Evolutionary conservation across 1,140 invertebrate genomes (phyloP), one percentile per base, ranked within the genome.

Genomic region (Zaprionus lachaisei): DNA sequence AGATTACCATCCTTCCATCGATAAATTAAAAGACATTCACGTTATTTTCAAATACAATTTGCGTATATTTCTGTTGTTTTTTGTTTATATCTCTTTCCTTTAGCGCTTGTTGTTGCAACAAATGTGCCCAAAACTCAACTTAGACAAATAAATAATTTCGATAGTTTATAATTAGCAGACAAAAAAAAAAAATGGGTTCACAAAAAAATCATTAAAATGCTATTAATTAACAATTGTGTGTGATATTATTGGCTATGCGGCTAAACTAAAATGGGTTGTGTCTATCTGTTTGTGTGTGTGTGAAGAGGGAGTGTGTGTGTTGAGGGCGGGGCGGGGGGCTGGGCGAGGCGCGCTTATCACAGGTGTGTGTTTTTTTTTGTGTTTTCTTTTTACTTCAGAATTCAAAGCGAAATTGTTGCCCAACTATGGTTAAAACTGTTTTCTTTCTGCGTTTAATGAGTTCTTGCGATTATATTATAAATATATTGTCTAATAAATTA

Each of bases 71-170:
- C 9, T 67, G 41, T 37, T 71, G 49, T 56, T 64, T 75, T 68
- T 49, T 49, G 38, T 76, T 61, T 41, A 60, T 26, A 56, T 72
- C 37, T 71, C 22, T n/a, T 58, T 79, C 37, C 41, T 60, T 34
- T 54, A 17, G 38, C 64, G 60, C 17, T 58, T 60, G 31, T 77
- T 74, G 60, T 58, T 66, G 47, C 71, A 61, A 65, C 38, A 55
- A 67, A 73, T 70, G 55, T 69, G 72, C 64, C 51, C 61, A 66
- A 51, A 38, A 51, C 20, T 51, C 22, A 56, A 60, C 73, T 77
- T 80, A 67, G 64, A 74, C 54, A 83, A 69, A 83, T 83, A 87
- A 82, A 80, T 83, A 83, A 72, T 75, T 86, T 83, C 73, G 70
- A 80, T 87, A 68, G 28, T 72, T 86, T 85, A 84, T 73, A 76